These are phyloP conservation scores for Hemaris fuciformis DNA, from an alignment of 2,888 invertebrate genomes.

Conservation along the genomic window DNA sequence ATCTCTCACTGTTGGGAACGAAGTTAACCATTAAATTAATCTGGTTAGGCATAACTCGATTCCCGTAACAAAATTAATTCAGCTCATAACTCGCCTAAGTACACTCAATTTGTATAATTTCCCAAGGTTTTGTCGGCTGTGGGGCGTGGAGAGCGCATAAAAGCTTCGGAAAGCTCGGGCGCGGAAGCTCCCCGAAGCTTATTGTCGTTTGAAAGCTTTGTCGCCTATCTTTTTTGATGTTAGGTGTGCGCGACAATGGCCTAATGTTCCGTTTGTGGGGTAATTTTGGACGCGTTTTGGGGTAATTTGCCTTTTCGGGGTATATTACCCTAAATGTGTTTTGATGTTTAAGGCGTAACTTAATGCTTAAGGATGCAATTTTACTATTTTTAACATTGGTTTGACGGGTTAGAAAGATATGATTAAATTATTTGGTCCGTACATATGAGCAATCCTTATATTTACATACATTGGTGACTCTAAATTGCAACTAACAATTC, in stretches of 20 bases:
- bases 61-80: neutral
- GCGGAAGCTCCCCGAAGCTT: neutral
- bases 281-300: neutral
- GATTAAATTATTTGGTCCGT: no score
- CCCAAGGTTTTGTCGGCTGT: neutral
- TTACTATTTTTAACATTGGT: neutral
- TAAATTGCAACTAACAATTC: no score
- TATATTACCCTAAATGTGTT: neutral
- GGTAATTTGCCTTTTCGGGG: neutral
- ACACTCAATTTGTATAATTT: constrained; percentile 8
- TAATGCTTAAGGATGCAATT: neutral
- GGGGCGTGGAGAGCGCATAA: neutral
- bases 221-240: constrained; percentile 3
- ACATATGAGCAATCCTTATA: no score
- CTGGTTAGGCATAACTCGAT: neutral
- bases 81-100: neutral
- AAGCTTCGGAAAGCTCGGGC: neutral
- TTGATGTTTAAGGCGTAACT: neutral
- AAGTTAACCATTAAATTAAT: neutral
- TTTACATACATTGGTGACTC: no score
- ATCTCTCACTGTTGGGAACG: neutral
- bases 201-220: neutral
- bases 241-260: neutral
- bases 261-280: neutral
- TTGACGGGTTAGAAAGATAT: no score